phyloP scores from a whole-genome alignment of 2,113 vertebrate species.

The Hystrix cristata region DNA sequence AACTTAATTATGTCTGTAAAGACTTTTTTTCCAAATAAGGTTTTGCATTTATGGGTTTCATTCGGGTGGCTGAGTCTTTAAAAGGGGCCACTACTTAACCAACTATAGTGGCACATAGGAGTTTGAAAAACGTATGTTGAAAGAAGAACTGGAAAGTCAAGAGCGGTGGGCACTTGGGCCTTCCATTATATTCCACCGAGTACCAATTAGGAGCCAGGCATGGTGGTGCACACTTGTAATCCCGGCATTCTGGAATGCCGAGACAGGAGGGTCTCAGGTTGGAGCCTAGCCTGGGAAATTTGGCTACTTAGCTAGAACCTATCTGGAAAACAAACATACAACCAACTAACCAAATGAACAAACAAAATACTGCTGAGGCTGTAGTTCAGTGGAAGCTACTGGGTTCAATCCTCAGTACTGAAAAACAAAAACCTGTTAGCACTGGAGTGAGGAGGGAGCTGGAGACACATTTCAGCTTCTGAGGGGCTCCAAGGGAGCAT shows the following conservation, averaged over 20 bases:
- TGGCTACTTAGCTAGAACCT: background rate
- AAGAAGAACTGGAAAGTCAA: background rate
- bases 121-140: background rate
- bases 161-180: background rate
- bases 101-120: fast-evolving
- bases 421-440: background rate
- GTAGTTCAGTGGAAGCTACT: background rate
- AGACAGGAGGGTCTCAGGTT: background rate
- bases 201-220: background rate
- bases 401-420: background rate
- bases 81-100: background rate
- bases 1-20: background rate
- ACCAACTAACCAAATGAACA: background rate
- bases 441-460: background rate
- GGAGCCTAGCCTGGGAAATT: background rate
- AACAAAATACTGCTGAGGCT: background rate
- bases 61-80: background rate
- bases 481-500: background rate
- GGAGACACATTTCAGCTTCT: background rate
- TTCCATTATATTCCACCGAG: background rate
- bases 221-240: background rate
- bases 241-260: background rate
- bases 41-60: background rate
- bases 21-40: background rate
- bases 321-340: background rate